Percentiles rank a stretch among this genome's conserved stretches.
Evolutionary conservation across 2,113 vertebrate genomes (phyloP).

Genomic region (Clarias batrachus): DNA sequence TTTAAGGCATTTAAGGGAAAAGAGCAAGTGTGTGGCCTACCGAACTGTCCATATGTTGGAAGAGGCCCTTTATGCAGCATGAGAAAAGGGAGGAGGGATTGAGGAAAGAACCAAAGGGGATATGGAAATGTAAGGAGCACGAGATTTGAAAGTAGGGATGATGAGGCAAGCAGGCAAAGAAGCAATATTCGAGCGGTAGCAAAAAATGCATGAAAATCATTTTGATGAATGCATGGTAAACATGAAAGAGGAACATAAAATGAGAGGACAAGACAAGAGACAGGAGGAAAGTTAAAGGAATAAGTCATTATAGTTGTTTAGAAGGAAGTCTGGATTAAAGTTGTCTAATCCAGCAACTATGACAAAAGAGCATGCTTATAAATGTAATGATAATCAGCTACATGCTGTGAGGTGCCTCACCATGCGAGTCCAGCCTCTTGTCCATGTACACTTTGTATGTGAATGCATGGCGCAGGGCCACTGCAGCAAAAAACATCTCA

Average conservation of each 20-base stretch:
- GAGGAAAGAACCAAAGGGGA: not conserved
- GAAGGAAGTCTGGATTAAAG: not conserved
- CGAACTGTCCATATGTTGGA: constrained; percentile 87
- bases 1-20: not conserved
- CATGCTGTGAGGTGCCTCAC: constrained; percentile 64
- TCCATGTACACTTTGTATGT: constrained; percentile 90
- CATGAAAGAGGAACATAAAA: not conserved
- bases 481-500: constrained; percentile 97
- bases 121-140: not conserved
- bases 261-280: not conserved
- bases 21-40: constrained; percentile 74
- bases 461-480: constrained; percentile 91
- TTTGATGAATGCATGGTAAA: not conserved
- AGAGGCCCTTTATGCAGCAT: constrained; percentile 76
- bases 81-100: constrained; percentile 35
- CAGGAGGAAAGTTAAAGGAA: not conserved
- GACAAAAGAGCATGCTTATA: not conserved
- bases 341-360: constrained; percentile 6
- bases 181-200: not conserved
- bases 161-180: constrained; percentile 3
- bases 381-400: not conserved
- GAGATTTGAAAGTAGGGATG: constrained; percentile 1
- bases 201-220: constrained; percentile 30
- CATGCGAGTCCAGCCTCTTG: constrained; percentile 90
- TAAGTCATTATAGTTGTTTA: not conserved